Base-by-base conservation (phyloP, 2,113 vertebrate genomes). In the Strigops habroptila region DNA sequence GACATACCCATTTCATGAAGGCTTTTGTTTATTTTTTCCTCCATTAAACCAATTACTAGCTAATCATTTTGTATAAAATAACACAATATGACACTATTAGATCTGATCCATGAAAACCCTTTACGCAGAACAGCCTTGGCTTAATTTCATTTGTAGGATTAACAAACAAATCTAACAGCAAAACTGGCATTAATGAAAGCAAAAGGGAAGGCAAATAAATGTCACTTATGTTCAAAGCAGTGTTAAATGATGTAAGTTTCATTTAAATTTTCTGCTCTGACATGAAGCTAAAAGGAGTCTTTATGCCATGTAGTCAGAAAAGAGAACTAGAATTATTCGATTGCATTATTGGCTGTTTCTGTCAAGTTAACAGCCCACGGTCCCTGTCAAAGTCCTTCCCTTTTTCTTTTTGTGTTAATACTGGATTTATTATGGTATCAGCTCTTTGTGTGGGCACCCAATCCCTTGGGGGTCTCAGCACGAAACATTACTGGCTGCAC, bases 111-210 rank as follows among this genome's bases (percentile, higher is more conserved):
- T 43, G 74, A 52, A 76, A 95, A 53, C 49, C 12, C n/a, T 87
- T 76, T 51, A 43, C 87, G 77, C 85, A 22, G 31, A 94, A 89
- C 44, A 84, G 57, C 37, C 39, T 92, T 55, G 25, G 39, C 62
- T 94, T 92, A 62, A 92, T 93, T 92, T 75, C 73, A 27, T 82
- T 86, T 86, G 52, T 93, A 68, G 49, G 62, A 92, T 93, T 94
- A 92, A 59, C 63, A 89, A 95, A 74, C 51, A 52, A 71, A 95
- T 37, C 51, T 78, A 83, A 71, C 35, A 53, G 80, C 48, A 71
- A 84, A 84, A 75, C 65, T 84, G 31, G 24, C 39, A 69, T 51
- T 86, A 83, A 81, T 68, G 33, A 71, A 78, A 93, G 74, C 9
- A 74, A 86, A 93, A 91, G 51, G 8, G 30, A 81, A 88, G 30